These are phyloP conservation scores for Thinocorus orbignyianus DNA, from an alignment of 2,113 vertebrate species.

Conservation along the genomic window DNA sequence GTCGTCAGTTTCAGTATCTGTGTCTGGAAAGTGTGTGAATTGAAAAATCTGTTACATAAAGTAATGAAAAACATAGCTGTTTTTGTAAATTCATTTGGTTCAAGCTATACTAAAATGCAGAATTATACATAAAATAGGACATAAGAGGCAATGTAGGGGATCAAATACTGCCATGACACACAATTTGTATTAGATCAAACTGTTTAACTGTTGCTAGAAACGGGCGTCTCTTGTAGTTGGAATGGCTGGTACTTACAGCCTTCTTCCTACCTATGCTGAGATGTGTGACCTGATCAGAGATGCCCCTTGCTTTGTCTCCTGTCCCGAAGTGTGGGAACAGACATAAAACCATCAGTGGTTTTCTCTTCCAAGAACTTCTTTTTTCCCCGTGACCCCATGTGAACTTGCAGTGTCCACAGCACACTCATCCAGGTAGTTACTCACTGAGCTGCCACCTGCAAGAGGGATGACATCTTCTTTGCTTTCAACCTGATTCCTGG, in stretches of 20 bases:
- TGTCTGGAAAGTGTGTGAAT: not conserved
- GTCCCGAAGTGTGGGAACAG: not conserved
- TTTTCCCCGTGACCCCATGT: not conserved
- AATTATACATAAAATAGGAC: not conserved
- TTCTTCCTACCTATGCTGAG: not conserved
- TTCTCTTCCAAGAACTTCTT: not conserved
- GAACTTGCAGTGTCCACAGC: not conserved
- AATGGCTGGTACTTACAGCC: not conserved
- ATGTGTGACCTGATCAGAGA: not conserved
- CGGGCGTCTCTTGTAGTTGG: not conserved
- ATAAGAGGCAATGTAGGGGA: not conserved
- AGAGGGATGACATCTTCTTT: not conserved
- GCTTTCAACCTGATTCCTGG: not conserved
- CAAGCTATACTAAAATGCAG: not conserved
- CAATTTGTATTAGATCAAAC: not conserved
- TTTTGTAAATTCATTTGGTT: not conserved
- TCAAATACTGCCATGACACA: not conserved
- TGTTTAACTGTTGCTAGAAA: not conserved
- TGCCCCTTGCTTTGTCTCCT: fast-evolving
- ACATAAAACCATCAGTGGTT: not conserved
- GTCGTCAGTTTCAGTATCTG: not conserved
- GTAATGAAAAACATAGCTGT: not conserved
- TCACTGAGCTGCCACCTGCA: not conserved
- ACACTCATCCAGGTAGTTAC: not conserved
- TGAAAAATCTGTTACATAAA: not conserved